Conservation (phyloP, 1,140 invertebrate genomes). For the Aphidius gifuensis region DNA sequence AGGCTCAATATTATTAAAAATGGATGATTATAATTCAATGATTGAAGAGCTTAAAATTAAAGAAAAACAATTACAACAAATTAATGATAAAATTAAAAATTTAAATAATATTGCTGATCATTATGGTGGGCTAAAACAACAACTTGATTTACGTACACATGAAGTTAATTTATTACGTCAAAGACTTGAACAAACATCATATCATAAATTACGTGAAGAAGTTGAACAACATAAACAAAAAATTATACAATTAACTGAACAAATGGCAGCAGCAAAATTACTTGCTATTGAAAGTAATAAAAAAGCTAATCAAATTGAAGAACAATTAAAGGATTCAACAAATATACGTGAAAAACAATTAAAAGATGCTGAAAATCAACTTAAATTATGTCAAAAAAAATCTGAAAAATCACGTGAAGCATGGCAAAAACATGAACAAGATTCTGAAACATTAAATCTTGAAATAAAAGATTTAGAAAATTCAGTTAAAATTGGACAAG, state of each 20-base stretch:
- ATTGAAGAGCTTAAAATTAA: conserved; percentile 42
- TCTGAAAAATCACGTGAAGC: conserved; percentile 70
- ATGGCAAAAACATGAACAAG: conserved; percentile 80
- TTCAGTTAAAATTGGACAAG: conserved; percentile 63
- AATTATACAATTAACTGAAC: conserved; percentile 56
- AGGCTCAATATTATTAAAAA: conserved; percentile 51
- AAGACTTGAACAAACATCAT: conserved; percentile 70
- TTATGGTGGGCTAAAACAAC: conserved; percentile 64
- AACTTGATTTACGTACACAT: conserved; percentile 67
- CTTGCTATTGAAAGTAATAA: conserved; percentile 61
- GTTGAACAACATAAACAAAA: conserved; percentile 49
- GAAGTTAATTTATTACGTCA: conserved; percentile 69
- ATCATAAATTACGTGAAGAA: conserved; percentile 77
- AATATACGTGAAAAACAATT: conserved; percentile 74
- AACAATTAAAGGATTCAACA: conserved; percentile 77
- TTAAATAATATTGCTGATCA: conserved; percentile 54
- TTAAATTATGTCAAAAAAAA: conserved; percentile 72
- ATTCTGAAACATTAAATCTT: conserved; percentile 76
- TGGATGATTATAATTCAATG: conserved; percentile 29
- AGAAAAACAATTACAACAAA: conserved; percentile 50
- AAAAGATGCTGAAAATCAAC: conserved; percentile 68
- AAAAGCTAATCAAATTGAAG: conserved; percentile 71
- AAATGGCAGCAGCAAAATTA: conserved; percentile 60
- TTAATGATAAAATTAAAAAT: conserved; percentile 56
- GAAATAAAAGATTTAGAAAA: conserved; percentile 79